phyloP scores from a whole-genome alignment of 2,797 vertebrate genomes.

The Gallinago stenura region DNA sequence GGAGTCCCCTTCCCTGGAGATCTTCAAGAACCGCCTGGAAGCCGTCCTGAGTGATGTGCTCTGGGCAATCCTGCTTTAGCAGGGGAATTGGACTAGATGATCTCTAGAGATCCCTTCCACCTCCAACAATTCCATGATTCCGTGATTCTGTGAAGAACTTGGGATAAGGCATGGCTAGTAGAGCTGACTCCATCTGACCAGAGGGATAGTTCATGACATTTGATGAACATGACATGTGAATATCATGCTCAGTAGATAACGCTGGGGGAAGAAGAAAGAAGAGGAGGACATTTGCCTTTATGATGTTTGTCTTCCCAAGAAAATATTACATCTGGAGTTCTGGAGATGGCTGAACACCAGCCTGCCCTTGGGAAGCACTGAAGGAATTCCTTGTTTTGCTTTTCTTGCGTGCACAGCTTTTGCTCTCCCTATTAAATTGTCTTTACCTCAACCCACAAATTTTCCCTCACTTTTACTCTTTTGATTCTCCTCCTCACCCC shows the following conservation, averaged over 20 bases:
- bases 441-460: neutral
- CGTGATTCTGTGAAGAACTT: too few relatives aligned
- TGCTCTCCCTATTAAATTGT: neutral
- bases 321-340: neutral
- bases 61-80: too few relatives aligned
- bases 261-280: neutral
- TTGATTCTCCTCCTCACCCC: neutral
- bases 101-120: too few relatives aligned
- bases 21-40: too few relatives aligned
- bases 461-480: neutral
- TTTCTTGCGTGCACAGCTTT: neutral
- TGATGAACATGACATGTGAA: too few relatives aligned
- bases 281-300: neutral
- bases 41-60: too few relatives aligned
- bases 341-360: neutral
- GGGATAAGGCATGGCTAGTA: neutral
- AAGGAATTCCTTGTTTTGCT: neutral
- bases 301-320: neutral
- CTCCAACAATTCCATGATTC: too few relatives aligned
- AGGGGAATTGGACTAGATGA: too few relatives aligned
- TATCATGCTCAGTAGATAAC: neutral
- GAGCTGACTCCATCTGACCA: neutral
- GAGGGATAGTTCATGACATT: neutral
- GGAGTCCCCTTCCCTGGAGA: too few relatives aligned
- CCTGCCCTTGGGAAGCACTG: neutral